These are phyloP conservation scores for Frieseomelitta varia DNA, from an alignment of 1,140 invertebrate genomes.

Conservation along the genomic window DNA sequence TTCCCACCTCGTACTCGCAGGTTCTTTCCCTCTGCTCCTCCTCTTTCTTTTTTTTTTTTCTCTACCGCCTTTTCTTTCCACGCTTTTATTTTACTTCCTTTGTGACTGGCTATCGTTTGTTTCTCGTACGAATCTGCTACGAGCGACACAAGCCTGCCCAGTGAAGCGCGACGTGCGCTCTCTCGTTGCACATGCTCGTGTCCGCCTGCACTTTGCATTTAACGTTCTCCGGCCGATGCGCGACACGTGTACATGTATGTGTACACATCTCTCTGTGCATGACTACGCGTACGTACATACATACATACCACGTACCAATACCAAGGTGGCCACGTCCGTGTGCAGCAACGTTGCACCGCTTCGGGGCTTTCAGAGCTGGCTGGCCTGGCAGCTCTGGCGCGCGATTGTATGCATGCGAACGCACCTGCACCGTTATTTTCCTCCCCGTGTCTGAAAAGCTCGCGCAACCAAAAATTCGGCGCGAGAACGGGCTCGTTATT, in stretches of 20 bases:
- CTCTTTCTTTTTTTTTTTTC: neutral
- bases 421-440: slow-evolving; percentile 66
- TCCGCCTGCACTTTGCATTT: slow-evolving; percentile 52
- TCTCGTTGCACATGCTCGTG: slow-evolving; percentile 11
- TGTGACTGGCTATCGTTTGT: slow-evolving; percentile 58
- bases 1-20: neutral
- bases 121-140: slow-evolving; percentile 49
- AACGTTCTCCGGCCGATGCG: slow-evolving; percentile 26
- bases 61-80: slow-evolving; percentile 19
- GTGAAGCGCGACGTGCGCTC: slow-evolving; percentile 31
- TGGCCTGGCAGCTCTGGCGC: neutral
- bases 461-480: slow-evolving; percentile 40
- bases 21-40: slow-evolving; percentile 47
- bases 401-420: slow-evolving; percentile 47
- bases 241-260: slow-evolving; percentile 1
- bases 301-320: neutral
- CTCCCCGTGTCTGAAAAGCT: slow-evolving; percentile 38
- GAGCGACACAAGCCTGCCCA: slow-evolving; percentile 25
- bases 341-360: slow-evolving; percentile 2
- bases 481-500: slow-evolving; percentile 44
- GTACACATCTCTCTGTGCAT: neutral
- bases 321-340: neutral
- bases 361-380: slow-evolving; percentile 29
- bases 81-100: slow-evolving; percentile 54
- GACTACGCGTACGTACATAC: neutral